Evolutionary conservation across 1,140 invertebrate species (phyloP), one percentile per base, ranked within the genome.

Genomic region (Drosophila lini): DNA sequence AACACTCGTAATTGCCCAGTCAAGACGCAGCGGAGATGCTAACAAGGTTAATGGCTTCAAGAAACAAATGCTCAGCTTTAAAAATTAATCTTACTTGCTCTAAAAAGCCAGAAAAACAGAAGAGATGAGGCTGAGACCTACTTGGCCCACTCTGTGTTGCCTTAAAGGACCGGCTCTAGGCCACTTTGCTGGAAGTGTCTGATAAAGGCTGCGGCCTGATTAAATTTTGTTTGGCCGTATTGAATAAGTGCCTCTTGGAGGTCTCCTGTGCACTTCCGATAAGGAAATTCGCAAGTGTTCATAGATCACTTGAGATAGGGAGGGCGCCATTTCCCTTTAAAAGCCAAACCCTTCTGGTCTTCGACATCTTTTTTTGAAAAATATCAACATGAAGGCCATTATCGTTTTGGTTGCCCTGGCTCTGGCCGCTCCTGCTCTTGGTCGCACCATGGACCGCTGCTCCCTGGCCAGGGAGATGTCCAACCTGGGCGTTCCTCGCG

Each of bases 381-480:
- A 40, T 32, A 8, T 47, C 32, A 67, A 38, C 41, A 89, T 89
- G 86, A 90, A 90, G 73, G 55, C 63, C 3, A 73, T 78, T 48
- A 74, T 88, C n/a, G 67, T 81, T 61, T 16, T 91, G 19, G 13
- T 83, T 60, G 80, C 78, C 34, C 64, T 91, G 75, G 41, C 41
- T 42, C n/a, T 42, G n/a, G 41, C 41, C 41, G 41, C 5, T 79
- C 81, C 69, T 63, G 86, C 78, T 57, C 45, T 80, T 6, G 83
- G 74, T 52, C 80, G 74, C 67, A 91, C 78, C 44, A 83, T 92
- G 68, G 76, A 78, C 45, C 80, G 90, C 31, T 93, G 92, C 77
- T 84, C 84, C 50, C 52, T 93, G 81, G 91, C 88, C 22, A 56
- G 53, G 5, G 92, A 92, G 70, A 80, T 92, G 88, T 79, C 77